Conservation (phyloP, 2,113 vertebrate species). For the Lagopus leucura region DNA sequence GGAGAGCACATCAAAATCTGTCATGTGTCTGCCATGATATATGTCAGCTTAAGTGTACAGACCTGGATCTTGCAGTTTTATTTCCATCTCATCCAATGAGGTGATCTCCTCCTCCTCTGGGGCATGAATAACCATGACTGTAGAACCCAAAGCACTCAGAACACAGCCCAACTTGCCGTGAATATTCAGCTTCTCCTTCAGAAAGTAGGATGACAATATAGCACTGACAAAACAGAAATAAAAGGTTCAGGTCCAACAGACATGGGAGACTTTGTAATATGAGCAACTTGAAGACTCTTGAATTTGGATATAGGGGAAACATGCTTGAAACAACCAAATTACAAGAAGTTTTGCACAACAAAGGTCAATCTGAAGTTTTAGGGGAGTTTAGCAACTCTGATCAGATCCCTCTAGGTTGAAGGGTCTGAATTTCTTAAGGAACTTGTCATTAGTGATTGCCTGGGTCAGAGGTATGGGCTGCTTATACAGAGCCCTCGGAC, state of each 20-base stretch:
- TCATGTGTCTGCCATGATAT: background rate
- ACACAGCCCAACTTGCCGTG: constrained; percentile 85
- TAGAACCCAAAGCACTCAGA: constrained; percentile 82
- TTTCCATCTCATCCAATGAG: constrained; percentile 82
- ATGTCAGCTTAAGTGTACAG: constrained; percentile 27
- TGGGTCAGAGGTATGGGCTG: background rate
- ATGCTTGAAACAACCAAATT: background rate
- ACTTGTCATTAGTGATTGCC: background rate
- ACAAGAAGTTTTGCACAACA: background rate
- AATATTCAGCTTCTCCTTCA: constrained; percentile 84
- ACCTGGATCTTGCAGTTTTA: constrained; percentile 85
- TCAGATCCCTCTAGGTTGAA: background rate
- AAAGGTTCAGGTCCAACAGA: background rate
- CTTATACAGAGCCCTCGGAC: background rate
- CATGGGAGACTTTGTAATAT: accelerated
- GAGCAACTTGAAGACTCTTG: background rate
- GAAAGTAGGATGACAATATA: constrained; percentile 81
- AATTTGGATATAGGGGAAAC: background rate
- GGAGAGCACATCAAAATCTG: background rate
- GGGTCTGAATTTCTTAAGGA: background rate
- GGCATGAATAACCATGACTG: constrained; percentile 83
- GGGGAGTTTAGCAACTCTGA: background rate
- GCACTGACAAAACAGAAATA: constrained; percentile 68
- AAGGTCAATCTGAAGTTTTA: background rate
- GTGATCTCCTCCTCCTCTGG: constrained; percentile 81